Evolutionary conservation across 2,797 vertebrate species (phyloP).

Genomic region (Menidia menidia): DNA sequence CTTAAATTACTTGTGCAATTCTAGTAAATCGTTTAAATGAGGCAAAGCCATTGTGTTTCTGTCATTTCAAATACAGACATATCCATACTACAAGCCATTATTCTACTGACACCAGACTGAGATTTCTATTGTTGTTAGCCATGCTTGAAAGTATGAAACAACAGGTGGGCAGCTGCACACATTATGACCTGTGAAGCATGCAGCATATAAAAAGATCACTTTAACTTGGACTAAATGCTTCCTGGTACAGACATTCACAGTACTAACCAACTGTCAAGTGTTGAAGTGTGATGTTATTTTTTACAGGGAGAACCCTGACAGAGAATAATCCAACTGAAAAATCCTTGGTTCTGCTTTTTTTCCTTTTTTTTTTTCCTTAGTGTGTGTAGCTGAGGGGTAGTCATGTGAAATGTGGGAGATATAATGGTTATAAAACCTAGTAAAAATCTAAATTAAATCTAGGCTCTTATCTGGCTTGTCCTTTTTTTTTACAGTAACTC

Average conservation of each 20-base stretch:
- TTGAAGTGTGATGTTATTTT: background rate
- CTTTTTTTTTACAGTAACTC: conserved; percentile 44
- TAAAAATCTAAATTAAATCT: conserved; percentile 18
- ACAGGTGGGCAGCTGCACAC: conserved; percentile 65
- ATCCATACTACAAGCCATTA: conserved; percentile 3
- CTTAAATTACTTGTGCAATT: background rate
- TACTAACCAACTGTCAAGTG: conserved; percentile 11
- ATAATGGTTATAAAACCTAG: background rate
- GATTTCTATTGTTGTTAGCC: conserved; percentile 23
- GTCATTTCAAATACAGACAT: background rate
- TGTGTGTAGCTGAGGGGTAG: background rate
- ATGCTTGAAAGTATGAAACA: conserved; percentile 26
- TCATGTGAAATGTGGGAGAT: conserved; percentile 7
- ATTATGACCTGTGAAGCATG: conserved; percentile 63
- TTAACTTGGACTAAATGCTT: conserved; percentile 44
- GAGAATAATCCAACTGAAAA: background rate
- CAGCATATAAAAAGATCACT: conserved; percentile 60
- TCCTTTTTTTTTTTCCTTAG: background rate
- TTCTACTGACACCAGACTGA: background rate
- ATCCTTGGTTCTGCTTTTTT: background rate
- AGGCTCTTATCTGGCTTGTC: conserved; percentile 6
- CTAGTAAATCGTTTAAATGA: background rate
- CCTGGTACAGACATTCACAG: conserved; percentile 50
- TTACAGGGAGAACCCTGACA: background rate
- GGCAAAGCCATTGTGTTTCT: background rate